Percentiles rank a stretch among this genome's conserved stretches.
Evolutionary conservation across 1,140 invertebrate species (phyloP).

Genomic region (Mercenaria mercenaria): DNA sequence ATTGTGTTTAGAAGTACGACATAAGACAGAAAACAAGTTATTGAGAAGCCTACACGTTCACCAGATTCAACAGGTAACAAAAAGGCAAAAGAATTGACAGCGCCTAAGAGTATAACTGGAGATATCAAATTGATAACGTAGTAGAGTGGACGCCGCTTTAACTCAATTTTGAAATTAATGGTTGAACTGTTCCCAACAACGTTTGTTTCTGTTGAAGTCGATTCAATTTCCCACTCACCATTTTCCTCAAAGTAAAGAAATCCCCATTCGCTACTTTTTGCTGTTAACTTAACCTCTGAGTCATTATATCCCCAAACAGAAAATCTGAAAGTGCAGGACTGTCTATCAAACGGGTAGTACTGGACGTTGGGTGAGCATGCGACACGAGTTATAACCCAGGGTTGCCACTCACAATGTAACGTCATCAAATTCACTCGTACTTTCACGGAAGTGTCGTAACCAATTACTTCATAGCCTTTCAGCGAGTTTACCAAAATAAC

Average conservation of each 20-base stretch:
- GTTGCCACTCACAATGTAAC: slow-evolving; percentile 28
- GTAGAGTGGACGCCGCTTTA: slow-evolving; percentile 32
- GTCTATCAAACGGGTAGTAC: slow-evolving; percentile 56
- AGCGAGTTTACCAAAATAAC: slow-evolving; percentile 52
- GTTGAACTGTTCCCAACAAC: slow-evolving; percentile 9
- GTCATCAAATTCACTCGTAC: slow-evolving; percentile 41
- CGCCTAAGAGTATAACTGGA: slow-evolving; percentile 36
- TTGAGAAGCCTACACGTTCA: slow-evolving; percentile 54
- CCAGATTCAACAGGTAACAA: slow-evolving; percentile 46
- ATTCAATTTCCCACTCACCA: slow-evolving; percentile 53
- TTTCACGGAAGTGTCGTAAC: slow-evolving; percentile 20
- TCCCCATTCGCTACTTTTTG: slow-evolving; percentile 31
- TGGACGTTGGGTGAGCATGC: slow-evolving; percentile 39
- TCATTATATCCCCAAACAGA: slow-evolving; percentile 46
- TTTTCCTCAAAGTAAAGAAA: slow-evolving; percentile 52
- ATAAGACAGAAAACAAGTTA: slow-evolving; percentile 57
- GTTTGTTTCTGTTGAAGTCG: neutral
- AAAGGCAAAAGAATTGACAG: slow-evolving; percentile 48
- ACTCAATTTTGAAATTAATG: slow-evolving; percentile 7
- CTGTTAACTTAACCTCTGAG: slow-evolving; percentile 7
- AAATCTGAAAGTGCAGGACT: slow-evolving; percentile 42
- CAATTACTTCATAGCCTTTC: slow-evolving; percentile 22
- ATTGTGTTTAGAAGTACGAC: slow-evolving; percentile 52
- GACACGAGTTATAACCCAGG: slow-evolving; percentile 28
- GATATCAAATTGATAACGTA: slow-evolving; percentile 57